These are phyloP conservation scores for Dendrocincla fuliginosa DNA, from an alignment of 2,797 vertebrate species.

Conservation along the genomic window DNA sequence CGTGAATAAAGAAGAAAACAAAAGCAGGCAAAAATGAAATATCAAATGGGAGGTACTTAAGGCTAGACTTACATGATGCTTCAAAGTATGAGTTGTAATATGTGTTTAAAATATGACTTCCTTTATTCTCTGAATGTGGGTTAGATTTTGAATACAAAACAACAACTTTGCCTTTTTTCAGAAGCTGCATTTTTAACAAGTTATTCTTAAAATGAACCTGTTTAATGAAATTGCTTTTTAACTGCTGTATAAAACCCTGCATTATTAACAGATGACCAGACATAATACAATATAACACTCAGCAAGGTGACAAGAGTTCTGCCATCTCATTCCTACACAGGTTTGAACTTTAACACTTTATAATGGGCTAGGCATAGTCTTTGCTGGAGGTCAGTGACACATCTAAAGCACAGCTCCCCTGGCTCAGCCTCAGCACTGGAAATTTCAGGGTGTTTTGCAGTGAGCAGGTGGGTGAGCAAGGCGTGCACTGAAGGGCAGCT, in stretches of 20 bases:
- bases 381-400: not conserved
- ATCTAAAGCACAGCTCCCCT: not conserved
- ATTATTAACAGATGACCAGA: slow-evolving; percentile 58
- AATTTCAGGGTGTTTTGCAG: slow-evolving; percentile 59
- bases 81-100: slow-evolving; percentile 58
- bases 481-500: slow-evolving; percentile 75
- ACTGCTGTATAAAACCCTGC: slow-evolving; percentile 14
- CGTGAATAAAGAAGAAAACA: slow-evolving; percentile 26
- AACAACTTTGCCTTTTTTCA: slow-evolving; percentile 41
- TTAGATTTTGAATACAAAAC: slow-evolving; percentile 64
- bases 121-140: slow-evolving; percentile 56
- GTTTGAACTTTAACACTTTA: not conserved
- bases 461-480: slow-evolving; percentile 71
- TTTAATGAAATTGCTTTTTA: slow-evolving; percentile 48
- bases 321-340: not conserved
- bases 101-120: slow-evolving; percentile 29
- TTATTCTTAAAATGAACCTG: slow-evolving; percentile 46
- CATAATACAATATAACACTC: slow-evolving; percentile 13
- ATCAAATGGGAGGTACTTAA: slow-evolving; percentile 50
- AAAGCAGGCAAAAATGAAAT: slow-evolving; percentile 41
- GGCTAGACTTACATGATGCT: slow-evolving; percentile 31
- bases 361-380: not conserved
- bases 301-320: slow-evolving; percentile 18
- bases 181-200: slow-evolving; percentile 45
- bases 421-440: slow-evolving; percentile 42